Evolutionary conservation across 2,888 invertebrate species (phyloP), one percentile per base, ranked within the genome.

Genomic region (Agrotis clavis): DNA sequence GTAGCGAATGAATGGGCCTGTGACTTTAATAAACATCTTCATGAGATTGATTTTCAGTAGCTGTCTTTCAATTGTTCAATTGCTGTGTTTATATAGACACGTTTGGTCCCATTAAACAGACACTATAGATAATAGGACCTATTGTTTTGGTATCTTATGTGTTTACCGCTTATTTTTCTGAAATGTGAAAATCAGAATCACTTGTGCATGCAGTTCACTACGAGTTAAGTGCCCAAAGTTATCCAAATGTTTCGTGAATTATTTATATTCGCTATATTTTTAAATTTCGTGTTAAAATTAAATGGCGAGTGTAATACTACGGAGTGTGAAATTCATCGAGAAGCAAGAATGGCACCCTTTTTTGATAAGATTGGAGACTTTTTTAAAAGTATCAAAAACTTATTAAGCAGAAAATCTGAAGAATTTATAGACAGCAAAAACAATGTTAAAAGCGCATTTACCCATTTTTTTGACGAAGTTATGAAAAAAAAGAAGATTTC

Each of bases 401-500:
- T 75, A n/a, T 51, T 84, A 11, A 13, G 18, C 16, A 7, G 13
- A 9, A 54, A 53, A 41, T 6, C 41, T 0, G 19, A 41, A 4
- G 70, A 61, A 61, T 47, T 87, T 6, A 77, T 86, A 71, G 72
- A 53, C n/a, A 83, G 73, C 48, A 81, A 80, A 30, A 63, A 51
- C 16, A 77, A 70, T 64, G 63, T 89, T 0, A 88, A 88, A 57
- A 81, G 71, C 59, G 84, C 83, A 0, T 82, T 91, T 54, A 19
- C 71, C 6, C 75, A 68, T 61, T 88, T 90, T 41, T 48, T 89
- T 2, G 21, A 84, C 0, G 86, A 83, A 63, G 56, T 77, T 0
- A 54, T 71, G 19, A 67, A 3, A 62, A 77, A 54, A 60, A 77
- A 61, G n/a, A 41, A 21, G 25, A 0, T 30, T 18, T 19, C 2